A percentile compares a stretch with the other conserved stretches of the same genome.
Evolutionary conservation across 2,113 vertebrate species (phyloP).

Genomic region (Lichenostomus cassidix): DNA sequence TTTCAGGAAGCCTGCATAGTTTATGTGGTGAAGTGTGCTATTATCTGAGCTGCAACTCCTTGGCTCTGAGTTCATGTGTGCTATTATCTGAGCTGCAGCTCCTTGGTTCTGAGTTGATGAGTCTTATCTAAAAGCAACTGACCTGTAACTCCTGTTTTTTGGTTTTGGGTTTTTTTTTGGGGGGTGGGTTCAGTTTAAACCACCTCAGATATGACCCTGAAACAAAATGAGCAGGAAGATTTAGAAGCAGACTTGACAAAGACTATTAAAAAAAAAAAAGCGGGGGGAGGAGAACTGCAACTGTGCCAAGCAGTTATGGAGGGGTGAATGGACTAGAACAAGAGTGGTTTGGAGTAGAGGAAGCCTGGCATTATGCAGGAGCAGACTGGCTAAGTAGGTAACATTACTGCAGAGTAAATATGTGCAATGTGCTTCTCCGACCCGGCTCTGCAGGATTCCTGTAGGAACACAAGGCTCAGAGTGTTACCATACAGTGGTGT

Average conservation of each 20-base stretch:
- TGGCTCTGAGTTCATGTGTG: background rate
- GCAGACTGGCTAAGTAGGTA: background rate
- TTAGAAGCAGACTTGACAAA: background rate
- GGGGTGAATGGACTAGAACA: background rate
- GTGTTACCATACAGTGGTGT: background rate
- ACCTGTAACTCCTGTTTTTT: background rate
- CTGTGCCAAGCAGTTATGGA: background rate
- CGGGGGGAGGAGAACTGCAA: background rate
- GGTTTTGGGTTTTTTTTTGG: background rate
- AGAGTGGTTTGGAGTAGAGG: background rate
- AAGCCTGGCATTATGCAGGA: background rate
- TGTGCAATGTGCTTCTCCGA: background rate
- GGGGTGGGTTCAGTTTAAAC: background rate
- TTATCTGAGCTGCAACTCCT: background rate
- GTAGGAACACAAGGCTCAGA: background rate
- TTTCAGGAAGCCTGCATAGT: background rate
- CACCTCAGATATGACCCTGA: background rate
- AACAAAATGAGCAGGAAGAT: background rate
- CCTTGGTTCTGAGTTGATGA: background rate
- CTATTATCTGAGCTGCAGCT: background rate
- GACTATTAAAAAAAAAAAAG: background rate
- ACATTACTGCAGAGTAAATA: background rate
- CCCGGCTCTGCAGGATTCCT: background rate
- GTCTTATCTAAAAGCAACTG: background rate
- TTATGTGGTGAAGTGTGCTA: accelerated